Evolutionary conservation across 2,113 vertebrate genomes (phyloP).

Genomic region (Maccullochella peelii): DNA sequence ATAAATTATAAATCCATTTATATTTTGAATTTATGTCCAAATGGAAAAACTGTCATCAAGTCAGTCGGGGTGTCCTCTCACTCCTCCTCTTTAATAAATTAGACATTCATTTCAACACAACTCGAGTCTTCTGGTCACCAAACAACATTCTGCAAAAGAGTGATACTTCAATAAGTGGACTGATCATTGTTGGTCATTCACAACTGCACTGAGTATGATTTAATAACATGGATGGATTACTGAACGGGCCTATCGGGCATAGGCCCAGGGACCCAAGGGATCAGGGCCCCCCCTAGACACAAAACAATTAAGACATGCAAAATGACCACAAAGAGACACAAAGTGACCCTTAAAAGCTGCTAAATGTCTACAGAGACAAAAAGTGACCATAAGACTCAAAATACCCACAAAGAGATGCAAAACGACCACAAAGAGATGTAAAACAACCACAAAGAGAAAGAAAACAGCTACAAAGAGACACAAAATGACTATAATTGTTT

Average conservation of each 20-base stretch:
- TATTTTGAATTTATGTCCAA: too few species aligned
- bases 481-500: not conserved
- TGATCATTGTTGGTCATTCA: accelerated
- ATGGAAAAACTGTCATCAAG: too few species aligned
- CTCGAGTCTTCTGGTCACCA: slow-evolving; percentile 75
- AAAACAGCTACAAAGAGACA: not conserved
- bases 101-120: slow-evolving; percentile 71
- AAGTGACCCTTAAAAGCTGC: not conserved
- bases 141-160: slow-evolving; percentile 71
- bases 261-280: not conserved
- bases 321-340: not conserved
- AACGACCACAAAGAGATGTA: not conserved
- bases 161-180: not conserved
- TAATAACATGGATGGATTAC: not conserved
- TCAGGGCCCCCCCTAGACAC: not conserved
- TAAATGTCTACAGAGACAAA: not conserved
- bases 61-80: not conserved
- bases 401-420: not conserved
- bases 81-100: slow-evolving; percentile 1
- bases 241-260: not conserved
- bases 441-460: too few species aligned
- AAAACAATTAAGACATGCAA: not conserved
- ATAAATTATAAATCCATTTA: too few species aligned
- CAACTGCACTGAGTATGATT: not conserved
- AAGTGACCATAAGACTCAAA: too few species aligned